Base-by-base conservation (phyloP, 1,140 invertebrate genomes). In the Babylonia areolata region DNA sequence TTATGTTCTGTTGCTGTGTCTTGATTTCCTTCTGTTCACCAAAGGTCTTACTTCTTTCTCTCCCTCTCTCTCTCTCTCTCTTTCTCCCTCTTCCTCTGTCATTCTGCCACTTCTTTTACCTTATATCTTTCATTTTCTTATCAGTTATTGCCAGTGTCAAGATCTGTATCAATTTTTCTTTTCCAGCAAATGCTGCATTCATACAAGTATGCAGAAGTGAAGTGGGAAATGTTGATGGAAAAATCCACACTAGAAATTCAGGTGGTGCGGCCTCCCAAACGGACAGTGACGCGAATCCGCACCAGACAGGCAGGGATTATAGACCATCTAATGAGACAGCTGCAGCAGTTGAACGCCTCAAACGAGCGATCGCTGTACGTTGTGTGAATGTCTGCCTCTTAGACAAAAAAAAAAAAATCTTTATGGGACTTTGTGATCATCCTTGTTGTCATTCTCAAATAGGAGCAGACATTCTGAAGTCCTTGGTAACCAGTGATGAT, bases 241-340 rank as follows among this genome's bases (percentile, higher is more conserved):
- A 87, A 90, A 51, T 88, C 90, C 64, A 84, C 90, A 15, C 81
- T 94, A 35, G 91, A 93, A 86, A 88, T 93, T 23, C 90, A 88
- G 33, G 88, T 92, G 17, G 86, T 84, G 64, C 88, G 89, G 51
- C 80, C 80, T 9, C 37, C 46, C 39, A n/a, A 33, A 23, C 81
- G 51, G 20, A 73, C 81, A 83, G 39, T 85, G 83, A 85, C 92
- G 37, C 90, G 89, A 69, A 88, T 93, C 39, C 86, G 88, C 12
- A 93, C 93, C 42, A 91, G 92, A 81, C 92, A 94, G 86, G 93
- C 93, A 35, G 93, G 91, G 20, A 89, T 93, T 33, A 94, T 94
- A 20, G 89, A 91, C 75, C 89, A 90, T 81, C 87, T 94, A 33
- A 94, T 93, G 90, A 87, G 90, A 39, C 93, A 93, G 90, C 85